Evolutionary conservation across 2,888 invertebrate species (phyloP).

Genomic region (Limulus polyphemus): DNA sequence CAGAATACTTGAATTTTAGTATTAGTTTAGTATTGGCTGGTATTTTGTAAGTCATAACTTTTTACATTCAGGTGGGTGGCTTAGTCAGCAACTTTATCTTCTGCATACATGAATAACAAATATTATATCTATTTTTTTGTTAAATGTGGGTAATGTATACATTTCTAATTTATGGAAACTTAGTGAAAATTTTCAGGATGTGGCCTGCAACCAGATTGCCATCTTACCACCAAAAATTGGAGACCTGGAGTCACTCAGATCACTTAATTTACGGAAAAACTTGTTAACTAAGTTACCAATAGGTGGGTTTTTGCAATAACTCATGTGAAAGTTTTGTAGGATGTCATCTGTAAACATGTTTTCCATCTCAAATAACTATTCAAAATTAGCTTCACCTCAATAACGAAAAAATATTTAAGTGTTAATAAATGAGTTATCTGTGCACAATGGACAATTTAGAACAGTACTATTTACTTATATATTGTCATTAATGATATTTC

Average conservation of each 20-base stretch:
- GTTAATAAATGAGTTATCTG: too few relatives aligned
- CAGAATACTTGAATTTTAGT: too few relatives aligned
- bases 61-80: background rate
- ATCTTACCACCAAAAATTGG: constrained; percentile 77
- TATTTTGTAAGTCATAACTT: background rate
- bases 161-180: background rate
- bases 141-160: background rate
- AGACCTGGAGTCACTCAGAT: constrained; percentile 61
- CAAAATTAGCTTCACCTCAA: too few relatives aligned
- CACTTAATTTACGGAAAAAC: constrained; percentile 72
- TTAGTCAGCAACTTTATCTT: background rate
- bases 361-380: too few relatives aligned
- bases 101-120: background rate
- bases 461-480: too few relatives aligned
- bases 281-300: constrained; percentile 73
- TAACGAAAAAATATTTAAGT: too few relatives aligned
- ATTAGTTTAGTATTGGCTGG: background rate
- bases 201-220: constrained; percentile 79
- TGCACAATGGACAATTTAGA: too few relatives aligned
- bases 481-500: too few relatives aligned
- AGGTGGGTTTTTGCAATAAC: constrained; percentile 44
- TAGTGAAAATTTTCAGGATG: constrained; percentile 45
- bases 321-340: too few relatives aligned
- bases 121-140: background rate
- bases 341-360: too few relatives aligned